Conservation (phyloP, 1,140 invertebrate species). For the Heliconius hermathena region DNA sequence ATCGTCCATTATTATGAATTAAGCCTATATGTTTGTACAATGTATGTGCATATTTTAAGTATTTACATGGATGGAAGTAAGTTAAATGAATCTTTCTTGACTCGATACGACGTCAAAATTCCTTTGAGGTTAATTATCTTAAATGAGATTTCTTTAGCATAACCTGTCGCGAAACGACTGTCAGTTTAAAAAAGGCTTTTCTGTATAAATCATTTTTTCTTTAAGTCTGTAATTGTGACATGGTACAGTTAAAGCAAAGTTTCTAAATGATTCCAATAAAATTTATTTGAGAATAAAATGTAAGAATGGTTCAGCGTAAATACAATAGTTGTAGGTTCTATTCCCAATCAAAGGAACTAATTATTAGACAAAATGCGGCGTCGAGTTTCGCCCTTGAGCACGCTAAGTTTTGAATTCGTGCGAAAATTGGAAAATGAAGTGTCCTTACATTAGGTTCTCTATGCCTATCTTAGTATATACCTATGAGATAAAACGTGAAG, state of each 20-base stretch:
- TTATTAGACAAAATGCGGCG: neutral
- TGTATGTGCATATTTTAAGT: too few species aligned
- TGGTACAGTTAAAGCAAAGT: neutral
- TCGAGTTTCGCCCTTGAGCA: neutral
- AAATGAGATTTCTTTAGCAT: neutral
- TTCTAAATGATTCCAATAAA: neutral
- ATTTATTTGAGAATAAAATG: neutral
- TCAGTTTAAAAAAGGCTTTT: neutral
- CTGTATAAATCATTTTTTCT: neutral
- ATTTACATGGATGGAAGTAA: too few species aligned
- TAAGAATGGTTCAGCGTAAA: too few species aligned
- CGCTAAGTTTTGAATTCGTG: neutral
- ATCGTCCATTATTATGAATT: too few species aligned
- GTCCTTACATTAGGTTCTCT: neutral
- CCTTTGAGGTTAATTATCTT: neutral
- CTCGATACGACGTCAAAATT: neutral
- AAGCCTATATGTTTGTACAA: too few species aligned
- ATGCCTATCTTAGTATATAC: neutral
- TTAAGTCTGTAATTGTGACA: neutral
- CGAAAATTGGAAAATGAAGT: neutral
- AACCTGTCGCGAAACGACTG: neutral
- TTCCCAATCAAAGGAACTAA: neutral
- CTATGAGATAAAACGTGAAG: too few species aligned
- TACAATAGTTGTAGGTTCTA: too few species aligned
- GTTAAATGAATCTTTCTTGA: too few species aligned